Percentiles rank a stretch among this genome's conserved stretches.
These are phyloP conservation scores for Stegastes partitus DNA, from an alignment of 2,113 vertebrate genomes.

Conservation along the genomic window DNA sequence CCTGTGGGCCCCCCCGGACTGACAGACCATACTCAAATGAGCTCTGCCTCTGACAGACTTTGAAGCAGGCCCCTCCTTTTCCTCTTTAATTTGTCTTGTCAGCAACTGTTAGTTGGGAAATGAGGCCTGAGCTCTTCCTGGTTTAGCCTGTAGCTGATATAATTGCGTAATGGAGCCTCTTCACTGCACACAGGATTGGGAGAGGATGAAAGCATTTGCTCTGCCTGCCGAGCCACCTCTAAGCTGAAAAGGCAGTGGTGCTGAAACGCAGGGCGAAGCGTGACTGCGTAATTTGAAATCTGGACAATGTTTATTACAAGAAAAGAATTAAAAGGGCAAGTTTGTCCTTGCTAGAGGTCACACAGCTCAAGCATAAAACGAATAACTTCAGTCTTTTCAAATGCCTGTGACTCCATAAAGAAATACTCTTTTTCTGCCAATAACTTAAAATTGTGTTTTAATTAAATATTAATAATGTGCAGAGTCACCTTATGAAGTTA, in stretches of 20 bases:
- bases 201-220: conserved; percentile 65
- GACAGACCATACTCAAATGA: conserved; percentile 48
- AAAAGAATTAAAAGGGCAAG: background rate
- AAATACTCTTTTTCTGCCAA: too few species aligned
- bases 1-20: conserved; percentile 18
- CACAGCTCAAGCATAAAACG: background rate
- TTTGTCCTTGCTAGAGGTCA: conserved; percentile 17
- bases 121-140: conserved; percentile 67
- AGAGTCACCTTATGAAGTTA: background rate
- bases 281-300: conserved; percentile 9
- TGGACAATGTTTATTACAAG: conserved; percentile 34
- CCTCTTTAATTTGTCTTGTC: conserved; percentile 70
- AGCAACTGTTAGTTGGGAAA: conserved; percentile 73
- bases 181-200: conserved; percentile 60
- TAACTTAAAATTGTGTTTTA: too few species aligned
- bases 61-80: conserved; percentile 34
- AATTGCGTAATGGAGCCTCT: conserved; percentile 73
- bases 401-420: background rate
- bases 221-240: conserved; percentile 48
- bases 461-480: background rate
- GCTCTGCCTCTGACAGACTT: conserved; percentile 44
- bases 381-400: background rate
- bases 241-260: conserved; percentile 53
- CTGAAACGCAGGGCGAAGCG: conserved; percentile 37
- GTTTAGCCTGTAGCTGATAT: conserved; percentile 72